Base-by-base conservation (phyloP, 2,888 invertebrate genomes). In the Drosophila mayaguana region DNA sequence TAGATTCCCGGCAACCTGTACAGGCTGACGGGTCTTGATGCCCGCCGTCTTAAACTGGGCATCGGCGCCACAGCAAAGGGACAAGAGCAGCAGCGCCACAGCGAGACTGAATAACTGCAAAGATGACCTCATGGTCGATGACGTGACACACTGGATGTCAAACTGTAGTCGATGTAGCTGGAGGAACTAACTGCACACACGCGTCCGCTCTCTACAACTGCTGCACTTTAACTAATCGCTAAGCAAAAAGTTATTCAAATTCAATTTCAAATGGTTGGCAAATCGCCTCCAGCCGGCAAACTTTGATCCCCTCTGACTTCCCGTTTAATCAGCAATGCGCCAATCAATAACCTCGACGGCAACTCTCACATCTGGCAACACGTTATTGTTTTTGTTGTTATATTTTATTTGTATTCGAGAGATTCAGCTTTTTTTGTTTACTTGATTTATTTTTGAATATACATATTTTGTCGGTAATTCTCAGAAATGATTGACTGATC, bases 31-130 rank as follows among this genome's bases (percentile, higher is more conserved):
- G 0, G 91, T 91, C 53, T 92, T 91, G 51, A 91, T 91, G 72
- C 92, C 92, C 4, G 84, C 72, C 25, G 91, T 91, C 65, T 91
- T 91, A 36, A 78, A 84, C 67, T 91, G 91, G 16, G 85, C 89
- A 22, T 80, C 76, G 16, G 55, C 75, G 9, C 14, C 16, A 11
- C 25, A 48, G 28, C 54, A 67, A 22, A 72, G 46, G 22, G 64
- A 57, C 18, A 75, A 42, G 42, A 88, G 54, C 55, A 89, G 55
- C 42, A 50, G 48, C 32, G 18, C 22, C n/a, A 56, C 48, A 11
- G 55, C 63, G 40, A 72, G 25, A 6, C 51, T 36, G 20, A 78
- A 9, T 45, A 72, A 50, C 65, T 70, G 72, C 43, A 45, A 32
- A 62, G 78, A 83, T 89, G 85, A 88, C 54, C 76, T 86, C 85